These are phyloP conservation scores for Agrotis segetum DNA, from an alignment of 2,888 invertebrate species.

Conservation along the genomic window DNA sequence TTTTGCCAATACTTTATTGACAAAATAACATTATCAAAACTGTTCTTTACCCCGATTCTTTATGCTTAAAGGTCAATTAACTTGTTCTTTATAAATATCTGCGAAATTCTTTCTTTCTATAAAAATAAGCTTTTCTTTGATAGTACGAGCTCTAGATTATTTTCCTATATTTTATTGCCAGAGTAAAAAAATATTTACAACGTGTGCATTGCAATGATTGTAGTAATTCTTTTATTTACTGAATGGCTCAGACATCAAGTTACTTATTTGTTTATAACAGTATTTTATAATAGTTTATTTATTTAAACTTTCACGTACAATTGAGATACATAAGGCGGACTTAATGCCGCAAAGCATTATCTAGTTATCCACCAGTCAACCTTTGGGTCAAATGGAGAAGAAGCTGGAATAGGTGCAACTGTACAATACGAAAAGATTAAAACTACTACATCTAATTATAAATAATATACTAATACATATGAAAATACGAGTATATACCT, in stretches of 20 bases:
- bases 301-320: no score
- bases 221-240: constrained; percentile 25
- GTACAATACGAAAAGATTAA: no score
- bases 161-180: constrained; percentile 20
- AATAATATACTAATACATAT: no score
- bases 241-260: constrained; percentile 13
- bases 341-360: no score
- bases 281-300: neutral
- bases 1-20: no score
- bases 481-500: no score
- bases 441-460: no score
- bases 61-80: constrained; percentile 21
- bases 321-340: no score
- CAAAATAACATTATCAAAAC: neutral
- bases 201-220: constrained; percentile 20
- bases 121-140: constrained; percentile 9
- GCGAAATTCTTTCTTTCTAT: no score
- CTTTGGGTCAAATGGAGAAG: no score
- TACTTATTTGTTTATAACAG: neutral
- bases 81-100: constrained; percentile 6
- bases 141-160: neutral
- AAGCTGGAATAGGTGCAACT: no score
- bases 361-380: no score
- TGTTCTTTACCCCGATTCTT: constrained; percentile 13
- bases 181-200: constrained; percentile 17